Percentiles rank a stretch among this genome's conserved stretches.
Conservation (phyloP, 1,140 invertebrate genomes). For the Diprion similis region DNA sequence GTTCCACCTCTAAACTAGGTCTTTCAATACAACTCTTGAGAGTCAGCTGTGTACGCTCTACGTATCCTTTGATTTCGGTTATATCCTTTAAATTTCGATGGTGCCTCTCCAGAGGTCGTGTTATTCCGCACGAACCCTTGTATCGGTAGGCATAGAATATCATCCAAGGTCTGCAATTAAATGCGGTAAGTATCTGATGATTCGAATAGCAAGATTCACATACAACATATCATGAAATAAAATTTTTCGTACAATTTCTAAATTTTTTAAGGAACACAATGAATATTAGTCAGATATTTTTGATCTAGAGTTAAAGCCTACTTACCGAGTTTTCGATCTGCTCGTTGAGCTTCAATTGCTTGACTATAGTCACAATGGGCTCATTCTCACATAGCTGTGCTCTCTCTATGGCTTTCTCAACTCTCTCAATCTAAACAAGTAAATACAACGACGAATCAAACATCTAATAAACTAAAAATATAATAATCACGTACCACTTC, state of each 20-base stretch:
- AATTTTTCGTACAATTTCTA: neutral
- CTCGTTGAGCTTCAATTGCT: slow-evolving; percentile 53
- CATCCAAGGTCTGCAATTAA: slow-evolving; percentile 13
- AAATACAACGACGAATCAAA: slow-evolving; percentile 13
- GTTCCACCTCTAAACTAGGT: neutral
- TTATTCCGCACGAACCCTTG: neutral
- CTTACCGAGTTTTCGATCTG: slow-evolving; percentile 54
- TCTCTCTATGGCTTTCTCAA: slow-evolving; percentile 51
- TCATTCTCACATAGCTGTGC: slow-evolving; percentile 44
- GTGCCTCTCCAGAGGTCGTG: neutral
- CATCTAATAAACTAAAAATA: neutral
- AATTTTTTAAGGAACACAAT: neutral
- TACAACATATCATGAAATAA: no score
- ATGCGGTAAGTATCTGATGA: neutral
- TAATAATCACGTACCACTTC: slow-evolving; percentile 54
- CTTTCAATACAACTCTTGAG: neutral
- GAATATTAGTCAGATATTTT: no score
- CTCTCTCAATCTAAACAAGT: slow-evolving; percentile 54
- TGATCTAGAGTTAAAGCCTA: slow-evolving; percentile 11
- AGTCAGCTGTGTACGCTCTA: no score
- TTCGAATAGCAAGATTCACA: no score
- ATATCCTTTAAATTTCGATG: neutral
- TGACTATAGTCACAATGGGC: slow-evolving; percentile 57
- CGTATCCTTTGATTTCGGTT: neutral
- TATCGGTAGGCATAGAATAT: neutral